phyloP scores from a whole-genome alignment of 1,140 invertebrate species.

The Lethrus apterus region DNA sequence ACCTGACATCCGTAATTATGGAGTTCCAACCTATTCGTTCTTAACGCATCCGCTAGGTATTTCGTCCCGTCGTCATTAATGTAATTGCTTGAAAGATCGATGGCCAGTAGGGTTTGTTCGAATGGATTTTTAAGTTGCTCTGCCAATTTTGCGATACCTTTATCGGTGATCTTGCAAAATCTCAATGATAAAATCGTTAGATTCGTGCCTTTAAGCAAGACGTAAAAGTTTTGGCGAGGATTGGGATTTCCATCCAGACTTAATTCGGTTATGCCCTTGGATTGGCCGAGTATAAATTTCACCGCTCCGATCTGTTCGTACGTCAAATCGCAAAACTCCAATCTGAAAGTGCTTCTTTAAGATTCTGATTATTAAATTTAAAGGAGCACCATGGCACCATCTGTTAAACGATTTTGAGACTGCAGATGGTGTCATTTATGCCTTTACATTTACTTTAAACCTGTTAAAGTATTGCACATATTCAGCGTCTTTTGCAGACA shows the following conservation, averaged over 20 bases:
- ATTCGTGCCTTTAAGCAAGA: conserved; percentile 17
- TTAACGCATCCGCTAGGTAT: conserved; percentile 20
- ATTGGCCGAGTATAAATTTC: conserved; percentile 23
- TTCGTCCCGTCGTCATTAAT: conserved; percentile 17
- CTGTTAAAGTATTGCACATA: no score
- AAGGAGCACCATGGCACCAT: no score
- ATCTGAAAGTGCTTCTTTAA: no score
- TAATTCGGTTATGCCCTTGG: conserved; percentile 24
- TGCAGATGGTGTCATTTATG: no score
- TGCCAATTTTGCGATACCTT: conserved; percentile 27
- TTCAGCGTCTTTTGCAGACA: no score
- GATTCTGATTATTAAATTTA: no score
- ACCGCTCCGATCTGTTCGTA: conserved; percentile 30
- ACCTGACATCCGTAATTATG: no score
- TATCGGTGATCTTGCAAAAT: conserved; percentile 30
- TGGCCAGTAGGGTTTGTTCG: conserved; percentile 9
- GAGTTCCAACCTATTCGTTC: no score
- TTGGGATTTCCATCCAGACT: conserved; percentile 36
- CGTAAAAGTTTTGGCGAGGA: conserved; percentile 13
- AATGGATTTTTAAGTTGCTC: conserved; percentile 20
- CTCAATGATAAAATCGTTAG: conserved; percentile 29
- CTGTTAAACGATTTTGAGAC: no score
- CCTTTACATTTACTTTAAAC: no score
- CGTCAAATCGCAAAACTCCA: conserved; percentile 32
- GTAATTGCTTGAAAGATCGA: conserved; percentile 24